phyloP scores from a whole-genome alignment of 2,888 invertebrate species.

The Coleophora deauratella region DNA sequence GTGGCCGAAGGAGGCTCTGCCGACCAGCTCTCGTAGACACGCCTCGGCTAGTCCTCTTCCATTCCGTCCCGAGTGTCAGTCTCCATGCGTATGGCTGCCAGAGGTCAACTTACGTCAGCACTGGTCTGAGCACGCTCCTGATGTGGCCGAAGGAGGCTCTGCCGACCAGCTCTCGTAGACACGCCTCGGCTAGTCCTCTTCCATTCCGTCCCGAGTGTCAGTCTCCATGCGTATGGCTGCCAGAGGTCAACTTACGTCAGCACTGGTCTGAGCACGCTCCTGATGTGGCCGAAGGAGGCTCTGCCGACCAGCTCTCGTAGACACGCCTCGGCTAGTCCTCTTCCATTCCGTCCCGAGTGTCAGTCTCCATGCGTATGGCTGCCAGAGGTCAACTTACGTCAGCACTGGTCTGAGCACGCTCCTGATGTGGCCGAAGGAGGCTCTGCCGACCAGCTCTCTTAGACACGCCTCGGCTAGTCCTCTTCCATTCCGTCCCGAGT shows the following conservation, averaged over 20 bases:
- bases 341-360: too few relatives aligned
- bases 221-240: too few relatives aligned
- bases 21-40: constrained; percentile 94
- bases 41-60: too few relatives aligned
- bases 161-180: too few relatives aligned
- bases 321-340: constrained; percentile 96
- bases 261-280: constrained; percentile 90
- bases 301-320: constrained; percentile 95
- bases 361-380: too few relatives aligned
- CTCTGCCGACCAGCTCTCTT: constrained; percentile 94
- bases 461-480: constrained; percentile 93
- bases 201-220: too few relatives aligned
- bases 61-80: too few relatives aligned
- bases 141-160: neutral
- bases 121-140: constrained; percentile 1
- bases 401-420: constrained; percentile 92
- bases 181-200: too few relatives aligned
- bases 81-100: too few relatives aligned
- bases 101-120: neutral
- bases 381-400: constrained; percentile 36
- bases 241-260: constrained; percentile 61
- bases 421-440: constrained; percentile 95
- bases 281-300: constrained; percentile 95
- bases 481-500: constrained; percentile 55
- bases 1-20: constrained; percentile 96